Conservation (phyloP, 1,140 invertebrate genomes). For the Drosophila parabipectinata region DNA sequence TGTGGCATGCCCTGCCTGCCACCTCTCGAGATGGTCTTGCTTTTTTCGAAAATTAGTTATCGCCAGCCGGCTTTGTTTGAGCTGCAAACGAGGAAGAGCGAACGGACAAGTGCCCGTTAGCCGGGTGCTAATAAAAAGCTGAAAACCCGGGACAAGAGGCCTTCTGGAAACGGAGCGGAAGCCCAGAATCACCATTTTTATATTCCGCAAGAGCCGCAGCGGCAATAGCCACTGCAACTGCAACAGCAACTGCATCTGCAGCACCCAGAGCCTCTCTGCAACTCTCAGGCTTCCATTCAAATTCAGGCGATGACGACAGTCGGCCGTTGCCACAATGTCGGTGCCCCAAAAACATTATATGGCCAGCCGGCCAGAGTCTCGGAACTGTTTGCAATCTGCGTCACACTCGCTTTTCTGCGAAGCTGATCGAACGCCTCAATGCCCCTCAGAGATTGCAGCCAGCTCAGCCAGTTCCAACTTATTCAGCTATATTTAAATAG, state of each 20-base stretch:
- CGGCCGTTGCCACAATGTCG: slow-evolving; percentile 24
- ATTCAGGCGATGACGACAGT: slow-evolving; percentile 73
- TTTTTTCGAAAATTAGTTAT: slow-evolving; percentile 33
- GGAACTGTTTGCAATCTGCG: slow-evolving; percentile 56
- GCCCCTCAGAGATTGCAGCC: slow-evolving; percentile 8
- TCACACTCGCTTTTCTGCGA: slow-evolving; percentile 25
- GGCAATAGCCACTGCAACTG: not conserved
- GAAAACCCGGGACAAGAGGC: slow-evolving; percentile 7
- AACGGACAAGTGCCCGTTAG: slow-evolving; percentile 35
- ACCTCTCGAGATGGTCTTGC: not conserved
- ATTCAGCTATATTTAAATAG: not conserved
- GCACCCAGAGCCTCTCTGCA: slow-evolving; percentile 20
- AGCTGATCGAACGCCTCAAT: slow-evolving; percentile 27
- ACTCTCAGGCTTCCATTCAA: slow-evolving; percentile 63
- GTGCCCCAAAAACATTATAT: slow-evolving; percentile 49
- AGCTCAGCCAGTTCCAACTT: slow-evolving; percentile 23
- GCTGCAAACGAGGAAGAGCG: slow-evolving; percentile 4
- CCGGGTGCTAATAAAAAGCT: slow-evolving; percentile 25
- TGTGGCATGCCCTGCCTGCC: not conserved
- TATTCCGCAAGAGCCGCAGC: slow-evolving; percentile 30
- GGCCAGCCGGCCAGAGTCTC: slow-evolving; percentile 44
- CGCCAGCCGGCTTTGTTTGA: slow-evolving; percentile 14
- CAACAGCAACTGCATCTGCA: slow-evolving; percentile 13
- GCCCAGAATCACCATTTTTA: slow-evolving; percentile 57
- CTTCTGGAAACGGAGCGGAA: slow-evolving; percentile 48